Evolutionary conservation across 2,888 invertebrate genomes (phyloP).

Genomic region (Imbricaverruca yamaguchii): DNA sequence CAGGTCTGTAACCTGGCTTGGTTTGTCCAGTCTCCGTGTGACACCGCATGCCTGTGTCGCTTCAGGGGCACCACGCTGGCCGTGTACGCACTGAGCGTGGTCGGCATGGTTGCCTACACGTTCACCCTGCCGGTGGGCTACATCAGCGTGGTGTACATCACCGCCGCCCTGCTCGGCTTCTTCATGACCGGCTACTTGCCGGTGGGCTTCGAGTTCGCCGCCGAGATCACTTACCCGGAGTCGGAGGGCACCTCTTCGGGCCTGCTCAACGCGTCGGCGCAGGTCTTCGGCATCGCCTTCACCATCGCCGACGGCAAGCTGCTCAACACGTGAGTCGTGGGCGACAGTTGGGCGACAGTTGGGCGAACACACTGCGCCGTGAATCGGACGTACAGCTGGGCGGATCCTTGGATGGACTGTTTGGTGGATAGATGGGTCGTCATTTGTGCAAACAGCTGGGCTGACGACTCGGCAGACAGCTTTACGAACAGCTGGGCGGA

Average conservation of each 20-base stretch:
- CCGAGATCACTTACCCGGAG: conserved; percentile 94
- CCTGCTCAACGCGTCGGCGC: conserved; percentile 77
- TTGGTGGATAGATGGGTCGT: no score
- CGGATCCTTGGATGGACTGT: no score
- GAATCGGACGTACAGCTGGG: no score
- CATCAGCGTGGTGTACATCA: conserved; percentile 76
- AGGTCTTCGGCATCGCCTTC: conserved; percentile 65
- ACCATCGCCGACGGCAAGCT: conserved; percentile 63
- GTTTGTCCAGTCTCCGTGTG: no score
- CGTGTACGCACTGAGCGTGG: conserved; percentile 78
- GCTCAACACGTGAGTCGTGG: conserved; percentile 45
- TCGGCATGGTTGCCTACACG: conserved; percentile 88
- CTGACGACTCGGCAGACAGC: no score
- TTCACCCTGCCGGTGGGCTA: conserved; percentile 70
- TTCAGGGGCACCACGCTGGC: conserved; percentile 79
- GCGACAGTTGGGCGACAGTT: no score
- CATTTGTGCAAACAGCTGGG: no score
- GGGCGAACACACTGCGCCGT: no score
- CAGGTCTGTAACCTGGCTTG: no score
- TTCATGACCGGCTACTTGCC: conserved; percentile 99
- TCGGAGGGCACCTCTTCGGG: conserved; percentile 97
- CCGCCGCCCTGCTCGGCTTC: conserved; percentile 80
- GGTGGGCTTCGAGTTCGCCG: conserved; percentile 95
- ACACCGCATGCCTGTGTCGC: conserved; percentile 4
- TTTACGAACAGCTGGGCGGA: no score